These are phyloP conservation scores for Leptopilina drosophilae DNA, from an alignment of 2,888 invertebrate genomes.

Conservation along the genomic window DNA sequence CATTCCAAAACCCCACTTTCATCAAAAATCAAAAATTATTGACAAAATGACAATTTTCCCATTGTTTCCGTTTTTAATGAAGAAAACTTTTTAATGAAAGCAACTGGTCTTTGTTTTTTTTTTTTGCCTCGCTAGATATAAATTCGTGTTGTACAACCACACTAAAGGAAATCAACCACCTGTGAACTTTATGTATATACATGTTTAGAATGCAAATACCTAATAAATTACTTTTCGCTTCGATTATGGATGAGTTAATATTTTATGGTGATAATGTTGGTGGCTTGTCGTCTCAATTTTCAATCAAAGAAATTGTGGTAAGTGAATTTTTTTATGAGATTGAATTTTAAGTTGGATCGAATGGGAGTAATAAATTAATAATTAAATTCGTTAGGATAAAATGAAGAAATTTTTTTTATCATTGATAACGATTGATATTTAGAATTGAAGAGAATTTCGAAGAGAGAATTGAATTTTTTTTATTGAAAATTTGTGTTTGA, in stretches of 20 bases:
- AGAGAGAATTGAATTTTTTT: neutral
- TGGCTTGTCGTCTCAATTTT: neutral
- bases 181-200: conserved; percentile 51
- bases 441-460: neutral
- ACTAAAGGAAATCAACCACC: conserved; percentile 57
- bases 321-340: neutral
- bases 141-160: neutral
- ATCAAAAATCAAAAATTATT: neutral
- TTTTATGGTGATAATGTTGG: conserved; percentile 3
- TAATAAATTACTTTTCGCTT: neutral
- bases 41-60: no score
- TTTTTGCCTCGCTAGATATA: neutral
- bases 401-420: neutral
- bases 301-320: neutral
- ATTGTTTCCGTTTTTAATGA: conserved; percentile 33
- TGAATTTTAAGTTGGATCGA: neutral
- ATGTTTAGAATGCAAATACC: neutral
- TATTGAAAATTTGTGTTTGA: neutral
- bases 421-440: neutral
- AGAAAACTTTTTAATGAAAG: conserved; percentile 5
- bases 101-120: conserved; percentile 19
- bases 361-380: neutral
- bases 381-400: neutral
- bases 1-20: neutral
- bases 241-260: neutral